Conservation (phyloP, 1,140 invertebrate species). For the Agrypnia vestita region DNA sequence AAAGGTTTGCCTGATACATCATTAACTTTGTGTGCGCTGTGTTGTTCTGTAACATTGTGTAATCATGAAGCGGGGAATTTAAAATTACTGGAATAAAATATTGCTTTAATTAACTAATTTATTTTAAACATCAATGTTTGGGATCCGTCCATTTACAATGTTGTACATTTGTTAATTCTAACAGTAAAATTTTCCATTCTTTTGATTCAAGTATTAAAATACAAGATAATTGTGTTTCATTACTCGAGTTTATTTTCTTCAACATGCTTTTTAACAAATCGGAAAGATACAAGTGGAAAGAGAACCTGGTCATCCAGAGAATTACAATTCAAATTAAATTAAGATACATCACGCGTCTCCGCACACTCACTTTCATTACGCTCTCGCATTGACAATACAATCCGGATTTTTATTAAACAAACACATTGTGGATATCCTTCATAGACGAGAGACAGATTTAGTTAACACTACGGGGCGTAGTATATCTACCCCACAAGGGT, state of each 20-base stretch:
- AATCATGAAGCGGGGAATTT: no score
- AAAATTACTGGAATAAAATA: slow-evolving; percentile 12
- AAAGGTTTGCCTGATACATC: no score
- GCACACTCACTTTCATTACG: background rate
- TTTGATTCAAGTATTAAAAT: slow-evolving; percentile 43
- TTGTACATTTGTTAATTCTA: slow-evolving; percentile 52
- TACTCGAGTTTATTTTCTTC: slow-evolving; percentile 37
- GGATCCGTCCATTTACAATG: slow-evolving; percentile 53
- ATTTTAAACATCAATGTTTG: slow-evolving; percentile 58
- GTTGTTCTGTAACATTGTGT: no score
- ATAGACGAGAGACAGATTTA: background rate
- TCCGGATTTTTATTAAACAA: slow-evolving; percentile 1
- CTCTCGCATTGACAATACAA: slow-evolving; percentile 14
- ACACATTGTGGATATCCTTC: background rate
- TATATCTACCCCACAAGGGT: no score
- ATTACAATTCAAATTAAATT: background rate
- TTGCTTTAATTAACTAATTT: slow-evolving; percentile 55
- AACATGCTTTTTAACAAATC: slow-evolving; percentile 29
- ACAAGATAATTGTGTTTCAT: slow-evolving; percentile 36
- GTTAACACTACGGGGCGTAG: background rate
- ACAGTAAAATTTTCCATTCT: slow-evolving; percentile 26
- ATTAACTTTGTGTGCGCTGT: no score
- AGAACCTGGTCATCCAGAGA: slow-evolving; percentile 1
- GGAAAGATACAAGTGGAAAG: slow-evolving; percentile 9
- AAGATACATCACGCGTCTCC: background rate